Evolutionary conservation across 2,888 invertebrate species (phyloP).

Genomic region (Gastracanthus pulcherrimus): DNA sequence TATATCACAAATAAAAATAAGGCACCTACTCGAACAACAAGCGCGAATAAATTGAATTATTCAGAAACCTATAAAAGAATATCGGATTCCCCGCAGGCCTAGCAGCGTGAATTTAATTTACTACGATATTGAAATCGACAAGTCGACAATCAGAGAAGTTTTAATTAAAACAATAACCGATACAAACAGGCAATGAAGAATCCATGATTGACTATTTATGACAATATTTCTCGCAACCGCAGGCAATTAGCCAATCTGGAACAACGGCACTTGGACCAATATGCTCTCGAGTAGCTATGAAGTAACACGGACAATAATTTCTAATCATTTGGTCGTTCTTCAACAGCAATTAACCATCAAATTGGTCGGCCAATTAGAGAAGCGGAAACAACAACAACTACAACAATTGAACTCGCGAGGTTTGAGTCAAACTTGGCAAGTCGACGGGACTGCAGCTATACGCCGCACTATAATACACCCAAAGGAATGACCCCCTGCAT

Average conservation of each 20-base stretch:
- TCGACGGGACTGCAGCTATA: too few relatives aligned
- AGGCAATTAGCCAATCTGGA: conserved; percentile 12
- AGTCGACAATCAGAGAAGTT: neutral
- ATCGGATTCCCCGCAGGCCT: too few relatives aligned
- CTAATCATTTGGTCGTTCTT: conserved; percentile 31
- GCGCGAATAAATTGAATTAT: neutral
- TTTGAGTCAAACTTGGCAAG: neutral
- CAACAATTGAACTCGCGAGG: too few relatives aligned
- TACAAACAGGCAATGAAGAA: neutral
- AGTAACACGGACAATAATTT: conserved; percentile 25
- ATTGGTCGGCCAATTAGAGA: conserved; percentile 8
- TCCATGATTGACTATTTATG: conserved; percentile 15
- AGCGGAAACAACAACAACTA: too few relatives aligned
- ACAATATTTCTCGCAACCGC: neutral
- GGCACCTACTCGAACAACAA: neutral
- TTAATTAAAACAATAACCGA: neutral
- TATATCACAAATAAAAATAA: neutral
- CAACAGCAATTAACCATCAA: conserved; percentile 18
- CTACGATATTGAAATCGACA: neutral
- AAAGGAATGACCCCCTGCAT: too few relatives aligned
- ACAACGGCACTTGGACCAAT: too few relatives aligned
- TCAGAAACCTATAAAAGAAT: too few relatives aligned
- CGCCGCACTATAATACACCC: too few relatives aligned
- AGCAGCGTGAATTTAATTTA: neutral
- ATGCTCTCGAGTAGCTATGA: neutral